Base-by-base conservation (phyloP, 2,888 invertebrate species). In the Parochlus steinenii region DNA sequence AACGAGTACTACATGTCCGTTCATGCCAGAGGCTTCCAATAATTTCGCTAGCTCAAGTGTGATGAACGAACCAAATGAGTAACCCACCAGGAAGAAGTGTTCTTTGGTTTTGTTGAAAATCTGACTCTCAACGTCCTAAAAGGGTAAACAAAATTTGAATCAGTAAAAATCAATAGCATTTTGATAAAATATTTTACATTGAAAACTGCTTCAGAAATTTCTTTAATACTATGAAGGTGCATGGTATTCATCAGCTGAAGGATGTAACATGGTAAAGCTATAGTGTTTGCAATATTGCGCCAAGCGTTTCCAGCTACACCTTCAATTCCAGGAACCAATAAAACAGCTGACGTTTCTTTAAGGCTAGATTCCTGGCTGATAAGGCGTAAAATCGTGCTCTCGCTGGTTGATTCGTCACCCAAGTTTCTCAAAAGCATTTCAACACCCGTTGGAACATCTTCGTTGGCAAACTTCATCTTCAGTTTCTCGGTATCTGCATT, bases 61-160 rank as follows among this genome's bases (percentile, higher is more conserved):
- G 14, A 89, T 63, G 15, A 79, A 55, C 0, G 76, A 64, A 28
- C 95, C 95, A 50, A 74, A 92, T 10, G 93, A 95, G 62, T 95
- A 92, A 3, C 82, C 93, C 10, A 81, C 69, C 2, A 95, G 52
- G 39, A 70, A 69, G 59, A 80, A 90, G 1, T 69, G 66, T 20
- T 71, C 67, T 4, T 19, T 18, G 12, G 64, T 63, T 0, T 67
- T 39, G 27, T 50, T 69, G 7, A 66, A 59, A n/a, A 74, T 51
- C 8, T 65, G 61, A 25, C 63, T 56, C 37, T 66, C 61, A 7
- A 78, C 64, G 44, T 69, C 59, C 76, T 80, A 48, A 20, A 62
- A n/a, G 17, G 10, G 11, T 6, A 16, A 37, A 17, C 17, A 37
- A 7, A 8, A 25, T n/a, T 32, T 22, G 19, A 30, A 3, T 5